Percentiles rank a stretch among this genome's conserved stretches.
These are phyloP conservation scores for Procambarus clarkii DNA, from an alignment of 1,140 invertebrate genomes.

Conservation along the genomic window DNA sequence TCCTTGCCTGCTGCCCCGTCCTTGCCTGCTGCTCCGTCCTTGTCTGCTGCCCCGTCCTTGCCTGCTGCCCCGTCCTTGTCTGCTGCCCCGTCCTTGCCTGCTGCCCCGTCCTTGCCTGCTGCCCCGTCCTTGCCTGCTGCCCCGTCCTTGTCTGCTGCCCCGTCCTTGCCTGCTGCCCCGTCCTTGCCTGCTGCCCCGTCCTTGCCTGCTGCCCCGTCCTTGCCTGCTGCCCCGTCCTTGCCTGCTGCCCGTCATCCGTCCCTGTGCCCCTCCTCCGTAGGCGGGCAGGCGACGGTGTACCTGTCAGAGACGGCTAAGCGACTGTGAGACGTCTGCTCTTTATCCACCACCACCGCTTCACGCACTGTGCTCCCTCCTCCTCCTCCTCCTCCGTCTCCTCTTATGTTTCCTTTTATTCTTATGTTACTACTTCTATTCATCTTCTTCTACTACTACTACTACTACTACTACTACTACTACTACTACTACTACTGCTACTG, in stretches of 20 bases:
- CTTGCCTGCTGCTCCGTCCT: no score
- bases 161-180: no score
- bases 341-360: neutral
- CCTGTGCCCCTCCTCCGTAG: neutral
- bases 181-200: no score
- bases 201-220: no score
- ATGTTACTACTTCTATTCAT: neutral
- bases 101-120: no score
- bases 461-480: conserved; percentile 26
- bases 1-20: no score
- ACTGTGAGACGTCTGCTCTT: neutral
- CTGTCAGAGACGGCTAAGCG: neutral
- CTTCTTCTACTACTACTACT: conserved; percentile 19
- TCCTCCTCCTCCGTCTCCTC: neutral
- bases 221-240: no score
- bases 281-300: neutral
- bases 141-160: no score
- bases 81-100: no score
- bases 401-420: neutral
- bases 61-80: no score
- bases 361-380: neutral
- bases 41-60: no score
- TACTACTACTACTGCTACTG: conserved; percentile 19
- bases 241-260: neutral
- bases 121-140: no score